These are phyloP conservation scores for Brienomyrus longianalis DNA, from an alignment of 2,113 vertebrate genomes.

Conservation along the genomic window DNA sequence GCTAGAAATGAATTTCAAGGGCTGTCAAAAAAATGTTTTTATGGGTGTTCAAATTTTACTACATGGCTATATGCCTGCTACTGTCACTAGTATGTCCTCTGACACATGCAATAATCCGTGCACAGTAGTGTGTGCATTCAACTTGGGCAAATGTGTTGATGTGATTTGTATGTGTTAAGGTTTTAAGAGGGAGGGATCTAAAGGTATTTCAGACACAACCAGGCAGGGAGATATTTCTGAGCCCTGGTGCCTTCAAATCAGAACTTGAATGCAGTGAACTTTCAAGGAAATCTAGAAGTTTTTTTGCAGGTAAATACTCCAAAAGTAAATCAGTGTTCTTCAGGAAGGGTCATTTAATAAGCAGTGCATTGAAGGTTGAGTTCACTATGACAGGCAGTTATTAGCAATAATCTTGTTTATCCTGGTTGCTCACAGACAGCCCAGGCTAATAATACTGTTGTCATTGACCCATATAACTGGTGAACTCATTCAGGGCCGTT, in stretches of 20 bases:
- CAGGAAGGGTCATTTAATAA: background rate
- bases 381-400: background rate
- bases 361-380: background rate
- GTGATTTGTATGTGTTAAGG: background rate
- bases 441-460: background rate
- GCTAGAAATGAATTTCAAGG: background rate
- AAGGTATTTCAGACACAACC: background rate
- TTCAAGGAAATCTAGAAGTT: background rate
- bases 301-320: background rate
- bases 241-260: background rate
- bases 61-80: background rate
- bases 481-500: background rate
- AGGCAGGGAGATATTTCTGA: background rate
- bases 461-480: background rate
- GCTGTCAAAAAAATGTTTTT: background rate
- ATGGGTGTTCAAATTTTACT: background rate
- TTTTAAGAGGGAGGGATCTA: background rate
- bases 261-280: background rate
- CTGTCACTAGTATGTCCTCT: background rate
- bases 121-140: background rate
- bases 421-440: background rate
- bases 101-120: background rate
- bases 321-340: background rate
- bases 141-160: background rate
- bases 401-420: background rate